Conservation (phyloP, 37 sponge, comb jelly and placozoan species). For the Mnemiopsis leidyi region DNA sequence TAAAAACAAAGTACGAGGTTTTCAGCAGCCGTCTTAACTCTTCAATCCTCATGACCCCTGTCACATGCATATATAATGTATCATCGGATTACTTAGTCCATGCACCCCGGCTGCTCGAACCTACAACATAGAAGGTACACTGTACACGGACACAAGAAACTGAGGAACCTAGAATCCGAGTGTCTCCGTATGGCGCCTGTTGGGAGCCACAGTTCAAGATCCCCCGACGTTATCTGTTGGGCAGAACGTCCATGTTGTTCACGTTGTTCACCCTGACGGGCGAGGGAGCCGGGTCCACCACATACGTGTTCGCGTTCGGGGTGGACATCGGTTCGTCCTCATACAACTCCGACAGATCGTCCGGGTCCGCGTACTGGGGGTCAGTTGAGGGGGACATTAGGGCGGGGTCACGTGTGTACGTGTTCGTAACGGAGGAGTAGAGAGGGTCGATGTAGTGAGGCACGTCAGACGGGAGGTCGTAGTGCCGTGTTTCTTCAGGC, state of each 20-base stretch:
- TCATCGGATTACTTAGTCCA: background rate
- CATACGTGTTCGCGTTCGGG: background rate
- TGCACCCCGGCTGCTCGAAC: background rate
- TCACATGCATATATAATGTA: background rate
- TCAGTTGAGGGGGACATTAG: background rate
- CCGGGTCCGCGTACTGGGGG: slow-evolving; percentile 36
- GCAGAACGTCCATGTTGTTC: background rate
- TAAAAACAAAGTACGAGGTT: background rate
- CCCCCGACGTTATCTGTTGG: background rate
- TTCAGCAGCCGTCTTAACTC: background rate
- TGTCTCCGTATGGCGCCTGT: too few relatives aligned
- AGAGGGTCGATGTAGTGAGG: slow-evolving; percentile 31
- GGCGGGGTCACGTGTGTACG: slow-evolving; percentile 1
- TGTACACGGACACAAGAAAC: background rate
- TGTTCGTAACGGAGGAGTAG: slow-evolving; percentile 41
- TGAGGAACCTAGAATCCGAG: too few relatives aligned
- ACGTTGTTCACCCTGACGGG: background rate
- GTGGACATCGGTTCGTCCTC: background rate
- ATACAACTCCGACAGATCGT: slow-evolving; percentile 41
- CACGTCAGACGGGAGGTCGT: slow-evolving; percentile 35
- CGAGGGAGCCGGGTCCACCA: background rate
- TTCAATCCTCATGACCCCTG: background rate
- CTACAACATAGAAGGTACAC: background rate
- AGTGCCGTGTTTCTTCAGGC: slow-evolving; percentile 35
- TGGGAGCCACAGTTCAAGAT: too few relatives aligned